Conservation (phyloP, 2,888 invertebrate species). For the Rugalucina vietnamica region DNA sequence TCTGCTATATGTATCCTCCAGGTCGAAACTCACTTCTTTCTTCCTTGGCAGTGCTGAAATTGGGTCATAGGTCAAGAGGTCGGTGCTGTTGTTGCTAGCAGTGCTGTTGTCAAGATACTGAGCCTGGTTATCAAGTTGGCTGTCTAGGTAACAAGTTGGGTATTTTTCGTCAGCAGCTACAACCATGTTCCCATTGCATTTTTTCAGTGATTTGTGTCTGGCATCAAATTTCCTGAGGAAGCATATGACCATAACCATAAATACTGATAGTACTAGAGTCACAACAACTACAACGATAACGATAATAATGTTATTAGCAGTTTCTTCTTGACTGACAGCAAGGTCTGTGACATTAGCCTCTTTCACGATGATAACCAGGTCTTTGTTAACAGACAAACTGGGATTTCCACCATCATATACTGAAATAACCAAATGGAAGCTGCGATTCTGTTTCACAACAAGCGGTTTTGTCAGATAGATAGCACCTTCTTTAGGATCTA, state of each 20-base stretch:
- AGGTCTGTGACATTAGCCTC: constrained; percentile 27
- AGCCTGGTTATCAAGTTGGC: constrained; percentile 52
- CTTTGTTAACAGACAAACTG: constrained; percentile 54
- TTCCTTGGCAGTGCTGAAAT: constrained; percentile 43
- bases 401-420: constrained; percentile 71
- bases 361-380: constrained; percentile 51
- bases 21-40: constrained; percentile 63
- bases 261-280: constrained; percentile 66
- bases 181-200: constrained; percentile 40
- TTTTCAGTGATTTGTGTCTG: constrained; percentile 46
- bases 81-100: constrained; percentile 45
- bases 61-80: constrained; percentile 59
- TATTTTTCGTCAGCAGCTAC: constrained; percentile 63
- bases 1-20: constrained; percentile 42
- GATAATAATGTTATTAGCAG: constrained; percentile 63
- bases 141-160: constrained; percentile 53
- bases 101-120: constrained; percentile 50
- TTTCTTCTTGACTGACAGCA: constrained; percentile 35
- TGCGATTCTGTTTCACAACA: constrained; percentile 49
- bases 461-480: constrained; percentile 60
- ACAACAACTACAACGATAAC: constrained; percentile 67
- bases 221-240: constrained; percentile 65
- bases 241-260: constrained; percentile 64
- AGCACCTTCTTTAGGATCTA: constrained; percentile 63
- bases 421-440: constrained; percentile 63